Evolutionary conservation across 1,140 invertebrate genomes (phyloP).

Genomic region (Lordiphosa stackelbergi): DNA sequence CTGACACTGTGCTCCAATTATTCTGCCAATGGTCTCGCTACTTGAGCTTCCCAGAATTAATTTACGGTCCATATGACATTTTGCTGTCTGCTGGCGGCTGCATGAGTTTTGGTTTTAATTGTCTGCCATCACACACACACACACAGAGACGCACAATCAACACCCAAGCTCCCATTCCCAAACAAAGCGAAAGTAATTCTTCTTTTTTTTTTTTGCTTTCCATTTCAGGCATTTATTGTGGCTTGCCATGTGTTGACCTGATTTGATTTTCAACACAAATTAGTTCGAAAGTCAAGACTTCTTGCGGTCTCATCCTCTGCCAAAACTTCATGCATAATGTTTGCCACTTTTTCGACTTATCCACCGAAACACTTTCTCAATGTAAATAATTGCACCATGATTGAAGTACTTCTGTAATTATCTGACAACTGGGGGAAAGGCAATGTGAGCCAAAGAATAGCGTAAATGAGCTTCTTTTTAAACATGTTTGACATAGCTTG

Average conservation of each 20-base stretch:
- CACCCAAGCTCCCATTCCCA: conserved; percentile 22
- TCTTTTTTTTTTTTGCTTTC: conserved; percentile 40
- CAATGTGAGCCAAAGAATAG: background rate
- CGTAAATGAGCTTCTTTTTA: no score
- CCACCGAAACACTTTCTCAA: conserved; percentile 3
- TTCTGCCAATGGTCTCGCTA: conserved; percentile 28
- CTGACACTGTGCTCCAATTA: conserved; percentile 66
- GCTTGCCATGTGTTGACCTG: conserved; percentile 42
- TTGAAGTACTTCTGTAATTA: conserved; percentile 19
- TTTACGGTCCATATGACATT: conserved; percentile 4
- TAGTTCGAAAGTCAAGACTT: conserved; percentile 44
- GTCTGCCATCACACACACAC: conserved; percentile 22
- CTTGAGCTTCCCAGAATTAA: conserved; percentile 56
- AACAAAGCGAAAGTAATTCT: conserved; percentile 61
- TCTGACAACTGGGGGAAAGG: background rate
- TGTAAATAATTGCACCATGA: conserved; percentile 20
- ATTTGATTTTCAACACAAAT: conserved; percentile 52
- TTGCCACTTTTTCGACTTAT: conserved; percentile 26
- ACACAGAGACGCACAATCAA: background rate
- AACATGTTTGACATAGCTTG: no score
- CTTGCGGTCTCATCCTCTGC: conserved; percentile 47
- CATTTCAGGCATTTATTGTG: conserved; percentile 54
- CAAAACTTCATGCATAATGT: background rate
- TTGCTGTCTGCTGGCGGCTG: background rate
- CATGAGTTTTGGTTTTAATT: conserved; percentile 49